Evolutionary conservation across 2,797 vertebrate species (phyloP), one percentile per base, ranked within the genome.

Genomic region (Eurystomus glaucurus): DNA sequence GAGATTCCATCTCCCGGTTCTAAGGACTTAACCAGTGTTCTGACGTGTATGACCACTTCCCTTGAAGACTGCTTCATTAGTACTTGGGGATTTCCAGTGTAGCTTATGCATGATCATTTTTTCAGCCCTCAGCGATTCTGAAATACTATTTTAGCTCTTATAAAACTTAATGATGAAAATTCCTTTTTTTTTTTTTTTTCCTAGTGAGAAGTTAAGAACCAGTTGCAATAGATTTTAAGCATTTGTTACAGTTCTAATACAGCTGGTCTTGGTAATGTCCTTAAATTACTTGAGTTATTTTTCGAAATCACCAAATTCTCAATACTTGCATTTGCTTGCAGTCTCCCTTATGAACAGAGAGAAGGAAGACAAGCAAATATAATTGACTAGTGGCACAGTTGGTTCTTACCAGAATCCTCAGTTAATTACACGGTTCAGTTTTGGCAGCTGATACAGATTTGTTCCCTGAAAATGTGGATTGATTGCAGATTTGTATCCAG

Each of bases 341-440:
- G 62, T 89, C 75, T 97, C 52, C 70, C 46, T 93, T 94, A 83
- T 50, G 48, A 95, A 93, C 51, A 94, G 91, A 94, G 35, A 90
- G 80, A 96, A 97, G 88, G 93, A 96, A 96, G 77, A 94, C 58
- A 94, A 78, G 88, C 88, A 58, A 92, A 98, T 97, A 96, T 96
- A 98, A 98, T 96, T 97, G 96, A 95, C 94, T 97, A 93, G 96
- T 97, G 94, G 92, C 94, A 95, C 94, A 96, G 93, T 97, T 96
- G 85, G 57, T 97, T 97, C 97, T 98, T 98, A 98, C 97, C 98
- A 98, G 97, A 97, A 97, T 97, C 93, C 91, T 97, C 89, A 90
- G 90, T 97, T 97, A 97, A 97, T 98, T 97, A 94, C 86, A 96
- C 2, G 12, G 86, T 97, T 98, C 85, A 95, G 74, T 98, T 98